Base-by-base conservation (phyloP, 1,140 invertebrate genomes). In the Tachypleus tridentatus region DNA sequence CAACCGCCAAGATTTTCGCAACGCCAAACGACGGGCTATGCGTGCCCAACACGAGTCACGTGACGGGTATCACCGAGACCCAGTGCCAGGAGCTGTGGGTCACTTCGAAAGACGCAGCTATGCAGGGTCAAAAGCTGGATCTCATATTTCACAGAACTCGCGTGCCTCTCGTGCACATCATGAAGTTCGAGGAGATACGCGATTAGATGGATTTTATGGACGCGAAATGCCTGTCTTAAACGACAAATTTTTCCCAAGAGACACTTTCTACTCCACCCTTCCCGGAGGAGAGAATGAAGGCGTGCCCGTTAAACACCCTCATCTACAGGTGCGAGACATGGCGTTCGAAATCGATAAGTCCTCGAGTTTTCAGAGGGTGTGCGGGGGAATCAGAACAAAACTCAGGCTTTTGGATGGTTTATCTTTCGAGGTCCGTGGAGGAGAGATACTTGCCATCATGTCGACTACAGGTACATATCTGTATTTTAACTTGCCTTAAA, bases 381-480 rank as follows among this genome's bases (percentile, higher is more conserved):
- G 69, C 70, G 79, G 64, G 63, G 76, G 67, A 11, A 69, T 69
- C 0, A 51, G 72, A 49, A 74, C 72, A 47, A 76, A 74, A 58
- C 57, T 72, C 0, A 76, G 80, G 7, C 72, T 86, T 4, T 73
- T 91, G 52, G 84, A 87, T 60, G 84, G 85, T 8, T 80, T 92
- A 6, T 86, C 85, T 3, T 82, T 93, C 67, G 89, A 97, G 76
- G 88, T 88, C 5, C 85, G 86, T 64, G 92, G 89, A 0, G 91
- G 91, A 4, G 93, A 97, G 78, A 83, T 96, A 9, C 76, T 97
- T 64, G 91, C 90, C 1, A 81, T 97, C 8, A 86, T 97, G 84
- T 85, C 92, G 0, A 96, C 93, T 0, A 77, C 74, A 59, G 80
- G 81, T 82, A 70, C 77, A 74, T 69, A 51, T 29, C 51, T 4